Evolutionary conservation across 2,797 vertebrate species (phyloP), one percentile per base, ranked within the genome.

Genomic region (Tragopan temminckii): DNA sequence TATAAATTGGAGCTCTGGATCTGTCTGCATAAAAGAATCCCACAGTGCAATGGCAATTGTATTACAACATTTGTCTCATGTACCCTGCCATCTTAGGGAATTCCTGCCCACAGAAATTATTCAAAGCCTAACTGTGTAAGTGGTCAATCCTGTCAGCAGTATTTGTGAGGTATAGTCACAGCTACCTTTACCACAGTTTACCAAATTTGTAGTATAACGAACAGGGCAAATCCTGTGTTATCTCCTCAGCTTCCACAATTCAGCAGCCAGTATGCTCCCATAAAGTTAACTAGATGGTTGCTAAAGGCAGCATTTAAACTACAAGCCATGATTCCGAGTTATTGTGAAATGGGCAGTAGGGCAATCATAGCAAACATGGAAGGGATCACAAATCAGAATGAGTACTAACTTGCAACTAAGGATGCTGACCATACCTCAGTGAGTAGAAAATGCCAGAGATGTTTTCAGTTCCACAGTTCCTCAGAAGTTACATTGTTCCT

Each of bases 241-340:
- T 24, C 64, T 84, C 48, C 68, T 64, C 5, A 1, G 33, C 40
- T 77, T 46, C 64, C 57, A 64, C 36, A 80, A 59, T 17, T 43
- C 19, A 10, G 55, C 8, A 66, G 48, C 48, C 43, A 63, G 29
- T 31, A 36, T 5, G 10, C 31, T 72, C 0, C 0, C 9, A 18
- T 20, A 35, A 72, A 7, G 6, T 53, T 76, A 88, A 72, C 48
- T 38, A 92, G 66, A 48, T 1, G 0, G 35, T 35, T 86, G 57
- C 76, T 76, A 66, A 93, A 91, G n/a, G 68, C 59, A 48, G 7
- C 48, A 35, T 53, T 55, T 89, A 70, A 70, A 14, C 45, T 52
- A 15, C 23, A 29, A 85, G 72, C 42, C 45, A 76, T 15, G 19
- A 57, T 48, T 74, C 0, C 0, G n/a, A 29, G 43, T 42, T 69